Conservation (phyloP, 2,113 vertebrate species). For the Pycnonotus jocosus region DNA sequence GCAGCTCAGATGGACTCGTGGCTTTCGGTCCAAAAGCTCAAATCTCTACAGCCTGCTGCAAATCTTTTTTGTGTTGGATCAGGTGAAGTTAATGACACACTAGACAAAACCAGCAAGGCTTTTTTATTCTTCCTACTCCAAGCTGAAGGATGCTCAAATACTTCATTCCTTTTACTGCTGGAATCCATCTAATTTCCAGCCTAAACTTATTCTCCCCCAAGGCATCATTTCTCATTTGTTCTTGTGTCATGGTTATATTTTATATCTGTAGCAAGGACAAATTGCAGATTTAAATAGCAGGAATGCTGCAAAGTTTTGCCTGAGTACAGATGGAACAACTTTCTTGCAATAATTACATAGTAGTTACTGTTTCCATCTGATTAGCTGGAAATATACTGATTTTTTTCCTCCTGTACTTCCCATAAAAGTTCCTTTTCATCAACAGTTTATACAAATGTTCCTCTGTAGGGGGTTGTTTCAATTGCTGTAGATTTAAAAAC, state of each 20-base stretch:
- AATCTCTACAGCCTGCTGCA: background rate
- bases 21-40: background rate
- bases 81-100: background rate
- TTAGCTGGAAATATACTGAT: background rate
- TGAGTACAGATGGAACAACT: background rate
- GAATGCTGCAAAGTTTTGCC: background rate
- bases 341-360: background rate
- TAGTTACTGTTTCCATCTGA: background rate
- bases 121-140: background rate
- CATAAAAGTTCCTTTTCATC: background rate
- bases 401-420: background rate
- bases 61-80: background rate
- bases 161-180: background rate
- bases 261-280: background rate
- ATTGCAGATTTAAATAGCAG: slow-evolving; percentile 10
- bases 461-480: background rate
- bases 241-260: slow-evolving; percentile 12
- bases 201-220: slow-evolving; percentile 17
- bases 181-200: slow-evolving; percentile 28
- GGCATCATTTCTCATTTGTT: slow-evolving; percentile 38
- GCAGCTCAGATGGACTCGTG: background rate
- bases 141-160: background rate
- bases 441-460: background rate
- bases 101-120: background rate
- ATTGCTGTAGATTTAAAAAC: background rate